phyloP scores from a whole-genome alignment of 2,113 vertebrate species.

The Paramormyrops kingsleyae region DNA sequence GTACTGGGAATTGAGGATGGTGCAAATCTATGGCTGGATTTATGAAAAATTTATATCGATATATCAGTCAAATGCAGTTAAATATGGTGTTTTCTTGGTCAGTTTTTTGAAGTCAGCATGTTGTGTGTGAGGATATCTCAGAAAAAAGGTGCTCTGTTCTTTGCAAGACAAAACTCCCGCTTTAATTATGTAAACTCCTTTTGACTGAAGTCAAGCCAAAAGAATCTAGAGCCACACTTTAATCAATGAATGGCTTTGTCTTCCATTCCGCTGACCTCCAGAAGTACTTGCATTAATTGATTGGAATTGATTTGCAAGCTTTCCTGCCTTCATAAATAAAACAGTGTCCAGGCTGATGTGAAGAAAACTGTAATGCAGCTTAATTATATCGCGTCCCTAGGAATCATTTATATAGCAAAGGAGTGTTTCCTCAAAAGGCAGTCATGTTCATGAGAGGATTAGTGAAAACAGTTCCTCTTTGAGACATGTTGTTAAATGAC shows the following conservation, averaged over 20 bases:
- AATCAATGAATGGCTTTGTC: conserved; percentile 45
- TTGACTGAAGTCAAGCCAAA: conserved; percentile 20
- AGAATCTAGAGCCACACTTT: conserved; percentile 29
- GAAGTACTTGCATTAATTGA: conserved; percentile 57
- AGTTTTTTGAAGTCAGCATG: background rate
- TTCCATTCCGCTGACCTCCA: conserved; percentile 55
- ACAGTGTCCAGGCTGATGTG: conserved; percentile 36
- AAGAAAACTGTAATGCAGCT: conserved; percentile 27
- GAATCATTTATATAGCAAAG: background rate
- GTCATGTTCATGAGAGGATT: background rate
- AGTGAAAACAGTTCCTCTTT: background rate
- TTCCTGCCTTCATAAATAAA: conserved; percentile 40
- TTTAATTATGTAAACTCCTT: conserved; percentile 34
- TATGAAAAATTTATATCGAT: background rate
- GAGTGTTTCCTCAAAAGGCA: background rate
- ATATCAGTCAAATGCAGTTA: background rate
- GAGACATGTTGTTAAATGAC: background rate
- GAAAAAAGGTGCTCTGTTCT: background rate
- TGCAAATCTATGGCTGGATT: background rate
- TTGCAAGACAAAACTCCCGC: conserved; percentile 21
- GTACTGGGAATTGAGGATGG: background rate
- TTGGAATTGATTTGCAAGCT: conserved; percentile 57
- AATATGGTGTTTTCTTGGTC: background rate
- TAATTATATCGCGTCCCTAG: conserved; percentile 31
- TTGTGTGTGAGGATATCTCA: background rate